phyloP scores from a whole-genome alignment of 2,113 vertebrate genomes.

The Eurypyga helias region DNA sequence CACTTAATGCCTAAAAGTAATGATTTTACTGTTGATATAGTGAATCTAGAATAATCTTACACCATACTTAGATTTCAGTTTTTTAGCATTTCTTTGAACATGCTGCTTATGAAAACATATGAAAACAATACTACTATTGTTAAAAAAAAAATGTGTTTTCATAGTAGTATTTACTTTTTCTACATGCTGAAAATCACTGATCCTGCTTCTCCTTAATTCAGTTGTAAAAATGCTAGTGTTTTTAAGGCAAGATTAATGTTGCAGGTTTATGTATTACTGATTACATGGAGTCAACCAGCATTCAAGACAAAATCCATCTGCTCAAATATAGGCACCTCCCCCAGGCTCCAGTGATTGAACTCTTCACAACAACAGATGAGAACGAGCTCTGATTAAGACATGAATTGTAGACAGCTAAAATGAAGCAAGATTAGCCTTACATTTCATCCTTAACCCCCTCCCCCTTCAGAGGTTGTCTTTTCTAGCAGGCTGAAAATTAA shows the following conservation, averaged over 20 bases:
- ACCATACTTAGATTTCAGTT: background rate
- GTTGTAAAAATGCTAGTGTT: background rate
- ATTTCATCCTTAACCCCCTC: background rate
- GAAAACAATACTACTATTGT: too few species aligned
- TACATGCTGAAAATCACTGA: background rate
- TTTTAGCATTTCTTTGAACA: background rate
- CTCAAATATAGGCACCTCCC: background rate
- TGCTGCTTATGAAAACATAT: too few species aligned
- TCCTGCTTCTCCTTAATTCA: background rate
- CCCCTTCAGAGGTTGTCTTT: background rate
- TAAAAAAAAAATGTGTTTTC: too few species aligned
- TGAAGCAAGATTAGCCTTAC: background rate
- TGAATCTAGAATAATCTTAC: background rate
- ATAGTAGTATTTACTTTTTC: background rate
- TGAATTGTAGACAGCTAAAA: background rate
- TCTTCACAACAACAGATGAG: background rate
- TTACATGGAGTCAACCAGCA: accelerated
- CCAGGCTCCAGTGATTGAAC: background rate
- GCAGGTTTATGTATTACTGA: background rate
- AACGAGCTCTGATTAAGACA: background rate
- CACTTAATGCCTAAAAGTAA: background rate
- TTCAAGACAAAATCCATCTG: background rate
- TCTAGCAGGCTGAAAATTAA: background rate
- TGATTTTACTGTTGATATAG: background rate
- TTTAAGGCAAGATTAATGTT: background rate